Conservation (phyloP, 2,797 vertebrate genomes). For the Sebastes nivosus region DNA sequence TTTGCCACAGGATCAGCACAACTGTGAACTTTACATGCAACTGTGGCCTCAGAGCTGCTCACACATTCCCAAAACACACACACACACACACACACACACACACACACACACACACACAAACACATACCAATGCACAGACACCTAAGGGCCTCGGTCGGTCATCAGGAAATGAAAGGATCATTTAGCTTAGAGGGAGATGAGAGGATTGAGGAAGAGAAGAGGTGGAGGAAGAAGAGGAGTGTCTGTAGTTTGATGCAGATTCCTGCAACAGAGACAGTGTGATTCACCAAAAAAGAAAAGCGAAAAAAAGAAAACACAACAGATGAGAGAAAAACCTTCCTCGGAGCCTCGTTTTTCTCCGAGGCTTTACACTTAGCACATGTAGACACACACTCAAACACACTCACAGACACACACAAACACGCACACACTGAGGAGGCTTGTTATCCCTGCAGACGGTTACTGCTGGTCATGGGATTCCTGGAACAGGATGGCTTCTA, state of each 20-base stretch:
- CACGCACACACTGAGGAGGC: background rate
- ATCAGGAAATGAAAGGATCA: conserved; percentile 97
- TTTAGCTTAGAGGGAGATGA: conserved; percentile 86
- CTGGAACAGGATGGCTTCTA: background rate
- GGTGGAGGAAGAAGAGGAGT: conserved; percentile 60
- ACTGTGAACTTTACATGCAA: conserved; percentile 89
- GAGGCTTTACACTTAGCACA: conserved; percentile 31
- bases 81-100: conserved; percentile 57
- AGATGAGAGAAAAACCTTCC: conserved; percentile 35
- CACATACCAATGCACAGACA: conserved; percentile 76
- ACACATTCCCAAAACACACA: conserved; percentile 61
- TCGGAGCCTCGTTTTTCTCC: conserved; percentile 4
- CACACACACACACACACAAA: conserved; percentile 57
- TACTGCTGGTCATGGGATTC: conserved; percentile 7
- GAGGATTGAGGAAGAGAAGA: conserved; percentile 63
- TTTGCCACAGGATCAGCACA: conserved; percentile 89
- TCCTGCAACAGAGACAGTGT: conserved; percentile 45
- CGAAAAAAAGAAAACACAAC: conserved; percentile 9
- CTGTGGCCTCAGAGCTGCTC: conserved; percentile 72
- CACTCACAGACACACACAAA: background rate
- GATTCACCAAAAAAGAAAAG: conserved; percentile 38
- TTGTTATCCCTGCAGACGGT: background rate
- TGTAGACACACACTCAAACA: conserved; percentile 7
- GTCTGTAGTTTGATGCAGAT: conserved; percentile 57
- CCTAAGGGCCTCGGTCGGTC: conserved; percentile 85